phyloP scores from a whole-genome alignment of 1,140 invertebrate species.

The Choristoneura fumiferana region DNA sequence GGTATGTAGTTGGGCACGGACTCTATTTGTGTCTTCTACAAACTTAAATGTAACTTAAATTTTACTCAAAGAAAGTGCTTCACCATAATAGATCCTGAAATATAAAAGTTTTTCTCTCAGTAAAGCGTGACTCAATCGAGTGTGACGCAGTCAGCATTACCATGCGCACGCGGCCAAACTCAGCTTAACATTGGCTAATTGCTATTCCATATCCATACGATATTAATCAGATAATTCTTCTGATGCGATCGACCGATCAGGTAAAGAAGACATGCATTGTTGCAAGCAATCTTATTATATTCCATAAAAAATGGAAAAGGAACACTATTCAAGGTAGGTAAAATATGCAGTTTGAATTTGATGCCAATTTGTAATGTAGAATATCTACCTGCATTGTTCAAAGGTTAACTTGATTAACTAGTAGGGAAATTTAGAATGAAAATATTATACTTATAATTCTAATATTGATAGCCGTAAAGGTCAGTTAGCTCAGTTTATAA shows the following conservation, averaged over 20 bases:
- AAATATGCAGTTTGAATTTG: constrained; percentile 20
- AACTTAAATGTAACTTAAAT: no score
- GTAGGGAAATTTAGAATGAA: no score
- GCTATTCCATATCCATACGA: constrained; percentile 56
- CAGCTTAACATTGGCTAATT: constrained; percentile 54
- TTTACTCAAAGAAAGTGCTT: no score
- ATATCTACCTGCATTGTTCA: no score
- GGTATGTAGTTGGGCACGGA: no score
- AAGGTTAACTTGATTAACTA: no score
- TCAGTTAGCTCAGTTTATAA: no score
- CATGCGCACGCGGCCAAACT: constrained; percentile 47
- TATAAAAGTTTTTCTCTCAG: no score
- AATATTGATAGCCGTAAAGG: no score
- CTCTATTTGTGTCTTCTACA: no score
- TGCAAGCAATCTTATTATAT: not conserved
- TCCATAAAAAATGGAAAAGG: not conserved
- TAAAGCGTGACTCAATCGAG: constrained; percentile 46
- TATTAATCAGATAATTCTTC: constrained; percentile 55
- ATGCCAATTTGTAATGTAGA: constrained; percentile 42
- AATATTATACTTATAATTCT: no score
- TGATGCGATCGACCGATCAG: constrained; percentile 30
- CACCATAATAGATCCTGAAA: no score
- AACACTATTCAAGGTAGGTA: constrained; percentile 23
- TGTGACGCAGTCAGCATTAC: constrained; percentile 51
- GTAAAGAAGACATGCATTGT: not conserved